phyloP scores from a whole-genome alignment of 2,113 vertebrate genomes.

The Sisor rabdophorus region DNA sequence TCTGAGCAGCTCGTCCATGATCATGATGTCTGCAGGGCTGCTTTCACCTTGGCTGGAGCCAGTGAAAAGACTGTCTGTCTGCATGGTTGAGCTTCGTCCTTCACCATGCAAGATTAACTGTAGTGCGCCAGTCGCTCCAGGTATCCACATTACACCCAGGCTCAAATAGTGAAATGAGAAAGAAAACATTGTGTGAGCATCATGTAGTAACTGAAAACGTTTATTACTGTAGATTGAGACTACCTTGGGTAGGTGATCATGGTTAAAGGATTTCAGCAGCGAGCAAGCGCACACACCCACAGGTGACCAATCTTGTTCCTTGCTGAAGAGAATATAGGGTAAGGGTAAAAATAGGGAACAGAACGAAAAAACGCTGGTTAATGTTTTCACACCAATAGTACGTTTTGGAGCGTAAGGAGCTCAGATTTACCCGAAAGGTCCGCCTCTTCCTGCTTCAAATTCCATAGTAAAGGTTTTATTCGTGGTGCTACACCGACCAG shows the following conservation, averaged over 20 bases:
- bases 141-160: conserved; percentile 2
- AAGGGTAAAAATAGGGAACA: neutral
- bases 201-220: neutral
- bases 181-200: neutral
- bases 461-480: neutral
- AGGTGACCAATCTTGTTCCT: neutral
- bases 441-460: neutral
- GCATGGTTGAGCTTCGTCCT: conserved; percentile 42
- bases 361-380: too few relatives aligned
- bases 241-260: neutral
- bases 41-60: conserved; percentile 62
- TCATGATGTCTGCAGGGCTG: conserved; percentile 63
- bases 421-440: neutral
- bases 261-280: too few relatives aligned
- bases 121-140: conserved; percentile 1
- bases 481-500: neutral
- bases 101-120: conserved; percentile 31
- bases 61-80: conserved; percentile 62
- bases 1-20: conserved; percentile 67
- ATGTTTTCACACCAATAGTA: neutral
- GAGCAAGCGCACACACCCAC: neutral
- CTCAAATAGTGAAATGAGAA: neutral
- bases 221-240: neutral
- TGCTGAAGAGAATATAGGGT: too few relatives aligned
- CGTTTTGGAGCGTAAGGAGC: neutral